A percentile compares a stretch with the other conserved stretches of the same genome.
Evolutionary conservation across 2,113 vertebrate species (phyloP).

Genomic region (Otocyon megalotis): DNA sequence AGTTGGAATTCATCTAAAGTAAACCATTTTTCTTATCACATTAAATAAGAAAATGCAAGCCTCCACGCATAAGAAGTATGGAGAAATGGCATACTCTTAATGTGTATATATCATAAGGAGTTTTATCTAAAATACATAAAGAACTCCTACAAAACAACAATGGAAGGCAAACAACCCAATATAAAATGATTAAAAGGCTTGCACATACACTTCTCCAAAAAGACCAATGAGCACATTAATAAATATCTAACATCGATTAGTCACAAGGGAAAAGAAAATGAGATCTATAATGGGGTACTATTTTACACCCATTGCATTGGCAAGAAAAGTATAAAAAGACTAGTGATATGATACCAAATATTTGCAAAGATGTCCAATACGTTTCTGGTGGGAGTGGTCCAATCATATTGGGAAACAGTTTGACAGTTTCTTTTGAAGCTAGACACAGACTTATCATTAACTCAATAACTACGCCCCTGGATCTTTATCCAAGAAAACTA

Average conservation of each 20-base stretch:
- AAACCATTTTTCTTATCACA: not conserved
- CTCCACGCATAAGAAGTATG: not conserved
- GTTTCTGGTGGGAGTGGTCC: not conserved
- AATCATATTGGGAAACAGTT: not conserved
- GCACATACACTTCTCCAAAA: not conserved
- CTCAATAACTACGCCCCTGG: not conserved
- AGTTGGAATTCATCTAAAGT: constrained; percentile 20
- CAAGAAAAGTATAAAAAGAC: not conserved
- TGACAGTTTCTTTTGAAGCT: not conserved
- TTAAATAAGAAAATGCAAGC: not conserved
- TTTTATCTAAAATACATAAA: not conserved
- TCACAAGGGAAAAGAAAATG: not conserved
- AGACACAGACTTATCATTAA: not conserved
- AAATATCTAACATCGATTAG: not conserved
- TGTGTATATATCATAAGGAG: not conserved
- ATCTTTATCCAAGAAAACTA: not conserved
- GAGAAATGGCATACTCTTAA: not conserved
- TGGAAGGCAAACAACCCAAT: not conserved
- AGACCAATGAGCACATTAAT: not conserved
- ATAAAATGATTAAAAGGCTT: not conserved
- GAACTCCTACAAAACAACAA: not conserved
- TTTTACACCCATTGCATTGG: not conserved
- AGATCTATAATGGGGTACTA: not conserved
- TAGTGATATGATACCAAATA: not conserved
- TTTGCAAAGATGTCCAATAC: not conserved